These are phyloP conservation scores for Ochropleura leucogaster DNA, from an alignment of 2,888 invertebrate species.

Conservation along the genomic window DNA sequence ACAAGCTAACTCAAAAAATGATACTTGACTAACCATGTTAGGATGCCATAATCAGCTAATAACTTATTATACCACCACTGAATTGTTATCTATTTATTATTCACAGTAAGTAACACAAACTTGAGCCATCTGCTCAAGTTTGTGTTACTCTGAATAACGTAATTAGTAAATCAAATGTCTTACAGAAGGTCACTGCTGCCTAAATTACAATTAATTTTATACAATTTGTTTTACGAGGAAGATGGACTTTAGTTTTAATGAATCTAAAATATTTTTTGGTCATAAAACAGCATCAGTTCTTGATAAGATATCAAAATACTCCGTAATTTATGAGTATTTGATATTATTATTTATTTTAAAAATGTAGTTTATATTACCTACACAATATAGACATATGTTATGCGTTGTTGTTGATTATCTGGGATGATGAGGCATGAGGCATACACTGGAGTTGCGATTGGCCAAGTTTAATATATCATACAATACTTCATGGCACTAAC, in stretches of 20 bases:
- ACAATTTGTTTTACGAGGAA: neutral
- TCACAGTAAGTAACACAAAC: slow-evolving; percentile 1
- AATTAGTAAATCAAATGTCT: slow-evolving; percentile 38
- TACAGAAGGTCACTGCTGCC: neutral
- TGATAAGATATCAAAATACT: slow-evolving; percentile 16
- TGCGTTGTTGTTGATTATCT: neutral
- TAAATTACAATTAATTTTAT: neutral
- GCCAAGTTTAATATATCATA: neutral
- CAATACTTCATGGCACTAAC: neutral
- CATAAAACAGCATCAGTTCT: slow-evolving; percentile 12
- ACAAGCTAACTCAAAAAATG: too few relatives aligned
- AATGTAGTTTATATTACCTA: neutral
- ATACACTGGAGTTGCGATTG: neutral
- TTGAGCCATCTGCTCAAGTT: too few relatives aligned
- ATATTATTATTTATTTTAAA: neutral
- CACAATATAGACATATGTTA: slow-evolving; percentile 1
- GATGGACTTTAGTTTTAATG: neutral
- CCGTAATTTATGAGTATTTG: too few relatives aligned
- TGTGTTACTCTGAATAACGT: slow-evolving; percentile 22
- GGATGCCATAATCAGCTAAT: neutral
- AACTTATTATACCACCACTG: neutral
- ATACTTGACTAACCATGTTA: neutral
- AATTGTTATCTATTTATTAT: slow-evolving; percentile 12
- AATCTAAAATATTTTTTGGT: neutral
- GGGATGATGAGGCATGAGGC: neutral